Percentiles rank a stretch among this genome's conserved stretches.
phyloP scores from a whole-genome alignment of 2,797 vertebrate genomes.

The Nannoperca obscura region DNA sequence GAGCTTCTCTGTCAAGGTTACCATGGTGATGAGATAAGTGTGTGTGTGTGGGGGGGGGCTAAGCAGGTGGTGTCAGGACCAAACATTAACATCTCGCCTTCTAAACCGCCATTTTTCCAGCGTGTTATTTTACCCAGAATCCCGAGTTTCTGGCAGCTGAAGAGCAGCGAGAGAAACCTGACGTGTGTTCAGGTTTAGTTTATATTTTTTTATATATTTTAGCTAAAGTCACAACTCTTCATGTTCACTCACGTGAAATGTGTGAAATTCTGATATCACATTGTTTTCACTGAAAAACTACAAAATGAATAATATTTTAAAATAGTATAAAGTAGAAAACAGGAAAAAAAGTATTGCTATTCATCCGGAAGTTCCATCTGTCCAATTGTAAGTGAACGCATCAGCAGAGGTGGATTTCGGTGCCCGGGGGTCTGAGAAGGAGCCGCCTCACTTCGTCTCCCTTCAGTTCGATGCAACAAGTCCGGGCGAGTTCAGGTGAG shows the following conservation, averaged over 20 bases:
- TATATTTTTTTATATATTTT: too few relatives aligned
- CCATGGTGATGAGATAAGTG: conserved; percentile 53
- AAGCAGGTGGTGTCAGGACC: conserved; percentile 32
- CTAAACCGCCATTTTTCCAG: not conserved
- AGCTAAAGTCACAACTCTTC: too few relatives aligned
- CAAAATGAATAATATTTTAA: too few relatives aligned
- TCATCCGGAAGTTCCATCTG: not conserved
- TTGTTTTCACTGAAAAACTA: too few relatives aligned
- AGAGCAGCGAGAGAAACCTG: too few relatives aligned
- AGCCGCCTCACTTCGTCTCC: not conserved
- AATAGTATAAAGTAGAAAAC: too few relatives aligned
- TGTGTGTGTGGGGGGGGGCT: conserved; percentile 6
- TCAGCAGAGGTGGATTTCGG: conserved; percentile 25
- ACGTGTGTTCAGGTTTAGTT: too few relatives aligned
- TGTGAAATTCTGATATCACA: not conserved
- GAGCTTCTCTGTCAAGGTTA: conserved; percentile 34
- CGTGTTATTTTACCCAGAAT: conserved; percentile 32
- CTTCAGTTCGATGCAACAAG: conserved; percentile 48
- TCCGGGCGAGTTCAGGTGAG: conserved; percentile 40
- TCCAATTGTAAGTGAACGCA: conserved; percentile 13
- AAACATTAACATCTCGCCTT: conserved; percentile 40
- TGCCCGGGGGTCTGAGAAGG: conserved; percentile 29
- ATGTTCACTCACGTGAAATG: too few relatives aligned
- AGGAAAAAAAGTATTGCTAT: too few relatives aligned
- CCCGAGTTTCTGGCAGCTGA: not conserved